A percentile compares a stretch with the other conserved stretches of the same genome.
Evolutionary conservation across 2,888 invertebrate genomes (phyloP).

Genomic region (Ethmia dodecea): DNA sequence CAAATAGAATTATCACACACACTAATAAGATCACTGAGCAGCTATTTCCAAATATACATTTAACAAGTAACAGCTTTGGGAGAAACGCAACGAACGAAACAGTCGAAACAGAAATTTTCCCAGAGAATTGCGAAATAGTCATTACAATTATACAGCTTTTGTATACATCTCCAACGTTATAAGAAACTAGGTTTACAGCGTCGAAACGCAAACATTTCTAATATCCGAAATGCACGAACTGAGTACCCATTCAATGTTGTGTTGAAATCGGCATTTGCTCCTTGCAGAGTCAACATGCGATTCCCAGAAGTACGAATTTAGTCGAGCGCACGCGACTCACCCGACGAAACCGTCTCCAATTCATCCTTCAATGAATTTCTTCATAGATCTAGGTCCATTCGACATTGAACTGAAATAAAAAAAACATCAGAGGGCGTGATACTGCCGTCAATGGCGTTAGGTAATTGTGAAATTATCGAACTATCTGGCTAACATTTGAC

Average conservation of each 20-base stretch:
- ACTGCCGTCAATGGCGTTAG: slow-evolving; percentile 38
- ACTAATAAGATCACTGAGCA: no score
- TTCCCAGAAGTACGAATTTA: slow-evolving; percentile 55
- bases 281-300: slow-evolving; percentile 51
- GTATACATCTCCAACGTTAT: slow-evolving; percentile 11
- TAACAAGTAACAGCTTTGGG: no score
- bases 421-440: slow-evolving; percentile 60
- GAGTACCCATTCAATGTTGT: slow-evolving; percentile 30
- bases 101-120: slow-evolving; percentile 10
- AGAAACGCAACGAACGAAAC: slow-evolving; percentile 3
- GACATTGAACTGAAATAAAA: slow-evolving; percentile 71
- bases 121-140: slow-evolving; percentile 13
- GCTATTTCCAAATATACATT: no score
- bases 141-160: slow-evolving; percentile 12
- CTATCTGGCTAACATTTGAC: slow-evolving; percentile 39
- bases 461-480: slow-evolving; percentile 48
- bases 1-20: no score
- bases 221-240: slow-evolving; percentile 56
- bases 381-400: slow-evolving; percentile 48
- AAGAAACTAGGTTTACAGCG: slow-evolving; percentile 68
- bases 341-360: slow-evolving; percentile 32
- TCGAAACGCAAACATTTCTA: slow-evolving; percentile 62
- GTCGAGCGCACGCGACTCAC: slow-evolving; percentile 29
- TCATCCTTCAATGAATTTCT: slow-evolving; percentile 56
- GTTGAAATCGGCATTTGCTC: slow-evolving; percentile 60